Base-by-base conservation (phyloP, 2,888 invertebrate genomes). In the Mimachlamys varia region DNA sequence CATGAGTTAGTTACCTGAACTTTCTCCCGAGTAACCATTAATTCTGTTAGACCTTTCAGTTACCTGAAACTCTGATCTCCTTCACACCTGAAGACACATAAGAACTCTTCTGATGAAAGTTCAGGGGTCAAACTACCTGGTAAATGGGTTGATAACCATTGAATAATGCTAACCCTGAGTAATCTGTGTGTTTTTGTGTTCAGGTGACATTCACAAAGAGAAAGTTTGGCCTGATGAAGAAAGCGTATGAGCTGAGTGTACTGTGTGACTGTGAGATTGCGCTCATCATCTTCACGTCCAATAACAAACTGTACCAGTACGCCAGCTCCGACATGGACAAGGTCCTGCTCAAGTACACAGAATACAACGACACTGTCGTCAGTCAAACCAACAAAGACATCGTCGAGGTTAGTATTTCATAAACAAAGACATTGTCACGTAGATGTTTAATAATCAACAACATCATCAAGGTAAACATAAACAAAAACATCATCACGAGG, bases 191-290 rank as follows among this genome's bases (percentile, higher is more conserved):
- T 44, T 44, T n/a, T 53, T 53, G 53, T 53, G 12, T 76, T 1
- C 97, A 99, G 99, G 99, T 99, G 97, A 99, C 99, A 96, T 99
- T 99, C 97, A 99, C 99, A 97, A 99, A 99, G 97, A 98, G 99
- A 95, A 99, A 99, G 97, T 99, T 99, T 97, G 99, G 99, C 94
- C 98, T 99, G 94, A 99, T 99, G 99, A 99, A 99, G 97, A 99
- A 99, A 97, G 99, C 99, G 87, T 99, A 99, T 97, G 99, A 99
- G 97, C 97, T 99, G 96, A 99, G 99, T 96, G 99, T 99, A 92
- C 98, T 99, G 92, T 99, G 99, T 97, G 99, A 99, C 97, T 99
- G 99, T 97, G 99, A 99, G 97, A 99, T 99, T 94, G 99, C 99
- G 44, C 98, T 99, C 95, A 99, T 99, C 97, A 99, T 99, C 97